Conservation (phyloP, 2,797 vertebrate species). For the Smutsia gigantea region DNA sequence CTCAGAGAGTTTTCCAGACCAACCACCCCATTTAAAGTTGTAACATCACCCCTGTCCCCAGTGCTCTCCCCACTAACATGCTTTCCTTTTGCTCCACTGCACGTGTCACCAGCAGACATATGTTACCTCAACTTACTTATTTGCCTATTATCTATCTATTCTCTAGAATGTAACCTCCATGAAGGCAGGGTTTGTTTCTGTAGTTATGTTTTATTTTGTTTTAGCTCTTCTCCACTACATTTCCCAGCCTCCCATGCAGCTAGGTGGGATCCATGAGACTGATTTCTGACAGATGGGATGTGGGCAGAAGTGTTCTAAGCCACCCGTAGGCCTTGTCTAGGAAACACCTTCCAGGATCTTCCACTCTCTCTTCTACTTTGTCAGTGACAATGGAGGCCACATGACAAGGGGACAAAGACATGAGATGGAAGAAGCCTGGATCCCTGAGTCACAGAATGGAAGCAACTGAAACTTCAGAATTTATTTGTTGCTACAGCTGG, state of each 20-base stretch:
- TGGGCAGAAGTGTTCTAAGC: neutral
- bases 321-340: neutral
- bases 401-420: neutral
- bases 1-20: neutral
- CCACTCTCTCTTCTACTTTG: neutral
- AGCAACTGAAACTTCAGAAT: neutral
- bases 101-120: neutral
- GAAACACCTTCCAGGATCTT: neutral
- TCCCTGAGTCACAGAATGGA: neutral
- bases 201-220: neutral
- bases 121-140: neutral
- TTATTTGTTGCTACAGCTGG: neutral
- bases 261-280: neutral
- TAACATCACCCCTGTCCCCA: no score
- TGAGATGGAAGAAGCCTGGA: neutral
- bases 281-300: neutral
- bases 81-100: neutral
- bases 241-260: neutral
- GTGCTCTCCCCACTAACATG: neutral
- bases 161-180: neutral
- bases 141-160: no score
- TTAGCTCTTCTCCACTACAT: neutral
- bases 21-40: neutral
- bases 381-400: neutral
- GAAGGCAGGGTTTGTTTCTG: neutral